Percentiles rank a stretch among this genome's conserved stretches.
Evolutionary conservation across 2,797 vertebrate genomes (phyloP).

Genomic region (Falco biarmicus): DNA sequence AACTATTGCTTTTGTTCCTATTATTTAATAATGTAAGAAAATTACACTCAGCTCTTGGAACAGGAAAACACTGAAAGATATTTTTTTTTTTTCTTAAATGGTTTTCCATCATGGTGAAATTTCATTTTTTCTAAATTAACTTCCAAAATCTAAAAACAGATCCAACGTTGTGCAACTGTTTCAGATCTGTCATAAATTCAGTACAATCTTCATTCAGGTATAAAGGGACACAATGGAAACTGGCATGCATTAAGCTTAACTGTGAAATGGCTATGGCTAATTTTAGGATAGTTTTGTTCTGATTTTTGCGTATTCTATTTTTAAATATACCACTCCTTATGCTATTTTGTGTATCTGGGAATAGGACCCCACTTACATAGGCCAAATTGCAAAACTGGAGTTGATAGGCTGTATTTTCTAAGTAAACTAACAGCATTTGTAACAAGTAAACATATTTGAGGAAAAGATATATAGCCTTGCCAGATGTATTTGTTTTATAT

Average conservation of each 20-base stretch:
- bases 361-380: neutral
- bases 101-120: neutral
- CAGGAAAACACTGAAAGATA: neutral
- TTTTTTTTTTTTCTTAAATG: neutral
- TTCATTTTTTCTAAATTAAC: neutral
- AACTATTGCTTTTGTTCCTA: neutral
- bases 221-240: neutral
- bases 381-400: neutral
- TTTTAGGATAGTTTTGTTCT: neutral
- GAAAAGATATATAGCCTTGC: slow-evolving; percentile 3
- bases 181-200: neutral
- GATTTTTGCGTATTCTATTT: neutral
- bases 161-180: neutral
- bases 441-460: slow-evolving; percentile 17
- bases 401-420: neutral
- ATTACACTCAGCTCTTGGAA: neutral
- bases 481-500: slow-evolving; percentile 47
- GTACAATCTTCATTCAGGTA: neutral
- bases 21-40: neutral
- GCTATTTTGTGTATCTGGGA: neutral
- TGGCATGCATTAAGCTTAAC: neutral
- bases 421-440: neutral
- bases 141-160: neutral
- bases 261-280: neutral
- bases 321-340: neutral